Evolutionary conservation across 1,140 invertebrate species (phyloP).

Genomic region (Bombus pyrosoma): DNA sequence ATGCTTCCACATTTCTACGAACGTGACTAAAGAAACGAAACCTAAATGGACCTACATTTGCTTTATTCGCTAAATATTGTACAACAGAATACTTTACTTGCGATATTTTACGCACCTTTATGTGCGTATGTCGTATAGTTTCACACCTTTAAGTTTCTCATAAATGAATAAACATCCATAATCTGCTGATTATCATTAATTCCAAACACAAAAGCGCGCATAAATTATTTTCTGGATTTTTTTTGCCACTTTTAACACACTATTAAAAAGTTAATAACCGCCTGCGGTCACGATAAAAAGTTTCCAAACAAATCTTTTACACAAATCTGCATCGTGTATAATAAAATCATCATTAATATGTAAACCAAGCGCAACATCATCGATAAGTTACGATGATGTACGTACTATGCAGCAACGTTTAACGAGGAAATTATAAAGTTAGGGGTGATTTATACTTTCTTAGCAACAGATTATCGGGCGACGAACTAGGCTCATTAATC

Average conservation of each 20-base stretch:
- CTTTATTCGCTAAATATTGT: too few relatives aligned
- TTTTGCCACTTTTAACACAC: background rate
- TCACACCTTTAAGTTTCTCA: background rate
- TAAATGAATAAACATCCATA: background rate
- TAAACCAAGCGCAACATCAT: background rate
- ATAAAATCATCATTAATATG: background rate
- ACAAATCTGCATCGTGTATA: background rate
- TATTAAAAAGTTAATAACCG: background rate
- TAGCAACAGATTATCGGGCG: slow-evolving; percentile 33
- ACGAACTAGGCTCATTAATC: slow-evolving; percentile 54
- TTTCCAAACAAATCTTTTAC: background rate
- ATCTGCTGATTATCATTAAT: background rate
- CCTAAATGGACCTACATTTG: too few relatives aligned
- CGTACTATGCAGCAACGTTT: background rate
- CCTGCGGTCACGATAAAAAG: background rate
- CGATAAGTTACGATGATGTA: background rate
- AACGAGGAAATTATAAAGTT: slow-evolving; percentile 3
- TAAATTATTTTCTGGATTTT: background rate
- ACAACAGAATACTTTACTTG: background rate
- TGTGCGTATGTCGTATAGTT: too few relatives aligned
- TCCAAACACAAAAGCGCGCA: background rate
- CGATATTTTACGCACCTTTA: background rate
- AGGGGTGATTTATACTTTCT: slow-evolving; percentile 50
- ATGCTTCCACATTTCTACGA: too few relatives aligned
- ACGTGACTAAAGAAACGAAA: too few relatives aligned